Evolutionary conservation across 2,888 invertebrate genomes (phyloP), one percentile per base, ranked within the genome.

Genomic region (Drosophila neonasuta): DNA sequence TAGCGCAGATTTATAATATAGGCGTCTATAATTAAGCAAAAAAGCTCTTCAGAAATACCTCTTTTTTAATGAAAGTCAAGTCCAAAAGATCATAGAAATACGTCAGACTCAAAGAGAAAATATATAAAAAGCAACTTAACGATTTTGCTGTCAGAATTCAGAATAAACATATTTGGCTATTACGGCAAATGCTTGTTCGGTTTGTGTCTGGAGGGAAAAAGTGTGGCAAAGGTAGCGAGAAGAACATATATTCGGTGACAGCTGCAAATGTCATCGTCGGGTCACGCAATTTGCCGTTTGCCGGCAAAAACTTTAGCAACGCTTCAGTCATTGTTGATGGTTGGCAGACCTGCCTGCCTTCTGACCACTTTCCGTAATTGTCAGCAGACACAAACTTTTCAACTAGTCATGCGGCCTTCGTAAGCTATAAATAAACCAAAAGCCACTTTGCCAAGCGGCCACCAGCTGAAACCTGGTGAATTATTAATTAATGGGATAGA

Each of bases 201-300:
- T 41, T 68, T 42, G 46, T 55, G 51, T 50, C 45, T 36, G 42
- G 15, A 17, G 24, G 1, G 6, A 24, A 24, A n/a, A 13, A 13
- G 42, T 2, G n/a, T 10, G n/a, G 13, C 36, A 20, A 42, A 50
- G 44, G 50, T 3, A 41, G 41, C 15, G 15, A 11, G 41, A 44
- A 45, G 24, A 9, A 55, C 34, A 44, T 61, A 34, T 24, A 52
- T 41, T 55, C 8, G 17, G 58, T 62, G 78, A 63, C 84, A 80
- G 76, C 68, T 80, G 81, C 62, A 65, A 86, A 71, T 78, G 81
- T 66, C 84, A 55, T 65, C 54, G 65, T 39, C 5, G 54, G 65
- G 66, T 77, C 75, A 67, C 75, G 71, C 70, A 71, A 75, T 71
- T 75, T 70, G 44, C 56, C 49, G 34, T 24, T 24, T 24, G 50